Conservation (phyloP, 2,888 invertebrate genomes). For the Caenorhabditis sp. region DNA sequence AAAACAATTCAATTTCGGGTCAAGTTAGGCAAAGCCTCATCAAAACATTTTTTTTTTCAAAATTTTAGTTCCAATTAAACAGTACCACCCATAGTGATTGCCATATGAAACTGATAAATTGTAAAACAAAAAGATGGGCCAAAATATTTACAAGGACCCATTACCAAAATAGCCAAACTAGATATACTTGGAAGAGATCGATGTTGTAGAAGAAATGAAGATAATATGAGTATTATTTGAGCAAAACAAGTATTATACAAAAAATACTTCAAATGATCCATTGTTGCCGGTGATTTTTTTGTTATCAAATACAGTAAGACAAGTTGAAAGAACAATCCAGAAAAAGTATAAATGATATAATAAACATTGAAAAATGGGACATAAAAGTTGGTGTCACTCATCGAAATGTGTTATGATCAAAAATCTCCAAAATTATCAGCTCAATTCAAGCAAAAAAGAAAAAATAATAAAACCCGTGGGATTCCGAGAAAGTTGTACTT, state of each 20-base stretch:
- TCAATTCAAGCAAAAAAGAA: not conserved
- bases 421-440: not conserved
- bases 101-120: conserved; percentile 33
- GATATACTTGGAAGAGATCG: conserved; percentile 18
- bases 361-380: conserved; percentile 31
- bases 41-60: not conserved
- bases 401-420: not conserved
- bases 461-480: not conserved
- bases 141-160: conserved; percentile 21
- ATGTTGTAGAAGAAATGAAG: conserved; percentile 16
- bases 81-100: not conserved
- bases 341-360: conserved; percentile 9
- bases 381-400: conserved; percentile 19
- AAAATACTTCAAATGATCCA: conserved; percentile 26
- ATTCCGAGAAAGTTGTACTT: too few relatives aligned
- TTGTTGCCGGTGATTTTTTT: conserved; percentile 25
- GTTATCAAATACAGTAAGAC: conserved; percentile 23
- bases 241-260: conserved; percentile 26
- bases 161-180: conserved; percentile 15
- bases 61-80: not conserved
- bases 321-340: conserved; percentile 15
- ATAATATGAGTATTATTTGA: conserved; percentile 3
- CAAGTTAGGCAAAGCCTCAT: not conserved
- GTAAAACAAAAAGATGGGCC: conserved; percentile 21
- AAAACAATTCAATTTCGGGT: too few relatives aligned